Evolutionary conservation across 1,140 invertebrate genomes (phyloP), one percentile per base, ranked within the genome.

Genomic region (Platyscapa corneri): DNA sequence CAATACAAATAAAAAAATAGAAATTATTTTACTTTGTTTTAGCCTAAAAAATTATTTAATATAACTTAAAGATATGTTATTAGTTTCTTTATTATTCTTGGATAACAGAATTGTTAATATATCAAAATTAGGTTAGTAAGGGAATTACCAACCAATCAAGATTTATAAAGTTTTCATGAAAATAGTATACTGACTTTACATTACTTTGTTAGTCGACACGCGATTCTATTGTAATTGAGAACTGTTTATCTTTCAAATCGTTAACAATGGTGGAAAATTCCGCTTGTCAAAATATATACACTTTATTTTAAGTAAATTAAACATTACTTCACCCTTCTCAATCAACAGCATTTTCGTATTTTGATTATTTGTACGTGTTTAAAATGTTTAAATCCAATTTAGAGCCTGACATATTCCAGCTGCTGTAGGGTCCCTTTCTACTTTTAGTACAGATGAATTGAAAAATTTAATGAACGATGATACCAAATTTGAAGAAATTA

Each of bases 391-490:
- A 92, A 82, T 76, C 88, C n/a, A 90, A 77, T 83, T 37, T 76
- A 64, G 91, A 93, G 85, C 92, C 91, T 30, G 93, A 94, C 83
- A 91, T 93, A 84, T 87, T n/a, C n/a, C 91, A 27, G 90, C 91
- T 65, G 94, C 95, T 46, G 87, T 95, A 70, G 92, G 92, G 34
- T 89, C 95, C 23, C 89, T 97, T 32, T 90, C 94, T 27, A 94
- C 95, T 85, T 90, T 96, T 72, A 94, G 91, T 82, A 95, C 95
- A 78, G 96, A 97, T 49, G 97, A 98, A 92, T 91, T 98, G 1
- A 97, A 97, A 91, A 95, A 96, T 91, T 94, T 98, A 83, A 93
- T 98, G 20, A 97, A 98, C 89, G 95, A 98, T 91, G 97, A 98
- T 89, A 94, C 94, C 10, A 97, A 97, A 93, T 95, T 98, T 87